Evolutionary conservation across 2,888 invertebrate genomes (phyloP), one percentile per base, ranked within the genome.

Genomic region (Noctua comes): DNA sequence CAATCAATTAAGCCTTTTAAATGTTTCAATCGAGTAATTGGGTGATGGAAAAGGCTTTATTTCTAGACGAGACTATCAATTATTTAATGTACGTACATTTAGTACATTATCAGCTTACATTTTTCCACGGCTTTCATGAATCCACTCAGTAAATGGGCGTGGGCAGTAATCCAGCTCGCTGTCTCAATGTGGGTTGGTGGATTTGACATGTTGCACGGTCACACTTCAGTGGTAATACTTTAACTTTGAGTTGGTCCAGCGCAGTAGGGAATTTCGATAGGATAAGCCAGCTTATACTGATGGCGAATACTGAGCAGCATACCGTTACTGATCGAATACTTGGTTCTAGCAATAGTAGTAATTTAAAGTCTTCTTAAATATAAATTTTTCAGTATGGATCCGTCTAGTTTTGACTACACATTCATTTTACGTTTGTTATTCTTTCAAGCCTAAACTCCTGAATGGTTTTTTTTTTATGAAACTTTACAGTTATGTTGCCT

Each of bases 21-120:
- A 84, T 79, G 65, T 62, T 70, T 84, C 24, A 16, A 64, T 82
- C 10, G 7, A 16, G n/a, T 54, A 73, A 54, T 74, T 73, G 13
- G 43, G 5, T 51, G n/a, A 46, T 27, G 13, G 36, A 46, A 31
- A 79, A 3, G 71, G 16, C 11, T 51, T 51, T 43, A 18, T 54
- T 31, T 0, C 16, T 21, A 43, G 21, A 76, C 8, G 21, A 27
- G 24, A 43, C n/a, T 27, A 18, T 40, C 40, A 48, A 43, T 36
- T n/a, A 48, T 11, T 1, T 40, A 4, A 68, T 48, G n/a, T 66
- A n/a, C 16, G 16, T 43, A 65, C 24, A 24, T 21, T 27, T 18
- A 62, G 31, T 31, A 64, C 31, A 36, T 62, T 18, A 31, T 31
- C 62, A 62, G 18, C 62, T 62, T 18, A 62, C 18, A 31, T 62